Conservation (phyloP, 2,888 invertebrate genomes). For the Rotaria macrura region DNA sequence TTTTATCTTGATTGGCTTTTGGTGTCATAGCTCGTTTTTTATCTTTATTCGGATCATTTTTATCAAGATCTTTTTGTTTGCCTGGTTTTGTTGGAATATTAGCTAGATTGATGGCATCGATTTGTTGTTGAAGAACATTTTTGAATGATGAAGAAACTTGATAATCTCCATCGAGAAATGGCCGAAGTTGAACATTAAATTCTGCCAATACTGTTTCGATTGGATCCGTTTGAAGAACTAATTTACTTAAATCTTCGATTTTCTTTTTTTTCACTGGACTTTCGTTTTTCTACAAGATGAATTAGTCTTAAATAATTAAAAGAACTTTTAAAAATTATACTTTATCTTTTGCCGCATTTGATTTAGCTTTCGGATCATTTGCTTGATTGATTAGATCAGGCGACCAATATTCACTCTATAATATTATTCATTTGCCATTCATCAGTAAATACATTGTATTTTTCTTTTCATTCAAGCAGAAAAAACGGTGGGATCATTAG, state of each 20-base stretch:
- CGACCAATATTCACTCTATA: neutral
- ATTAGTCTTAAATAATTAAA: no score
- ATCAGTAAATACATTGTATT: no score
- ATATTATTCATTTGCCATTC: no score
- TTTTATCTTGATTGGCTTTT: neutral
- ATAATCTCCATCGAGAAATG: slow-evolving; percentile 1
- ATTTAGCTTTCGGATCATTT: neutral
- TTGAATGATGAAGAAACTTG: neutral
- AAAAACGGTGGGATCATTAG: no score
- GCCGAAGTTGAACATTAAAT: neutral
- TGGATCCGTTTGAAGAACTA: neutral
- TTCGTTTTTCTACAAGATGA: no score
- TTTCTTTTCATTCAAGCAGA: no score
- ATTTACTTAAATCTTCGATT: neutral
- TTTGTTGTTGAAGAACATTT: neutral
- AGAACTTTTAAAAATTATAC: no score
- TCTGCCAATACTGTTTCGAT: neutral
- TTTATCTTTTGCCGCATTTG: neutral
- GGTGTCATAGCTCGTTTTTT: no score
- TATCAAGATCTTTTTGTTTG: neutral
- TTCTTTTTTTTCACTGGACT: neutral
- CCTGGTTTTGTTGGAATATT: neutral
- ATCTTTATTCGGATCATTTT: neutral
- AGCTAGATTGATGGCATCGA: neutral
- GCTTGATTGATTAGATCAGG: neutral